phyloP scores from a whole-genome alignment of 2,888 invertebrate species.

The Agonopterix alstromeriana region DNA sequence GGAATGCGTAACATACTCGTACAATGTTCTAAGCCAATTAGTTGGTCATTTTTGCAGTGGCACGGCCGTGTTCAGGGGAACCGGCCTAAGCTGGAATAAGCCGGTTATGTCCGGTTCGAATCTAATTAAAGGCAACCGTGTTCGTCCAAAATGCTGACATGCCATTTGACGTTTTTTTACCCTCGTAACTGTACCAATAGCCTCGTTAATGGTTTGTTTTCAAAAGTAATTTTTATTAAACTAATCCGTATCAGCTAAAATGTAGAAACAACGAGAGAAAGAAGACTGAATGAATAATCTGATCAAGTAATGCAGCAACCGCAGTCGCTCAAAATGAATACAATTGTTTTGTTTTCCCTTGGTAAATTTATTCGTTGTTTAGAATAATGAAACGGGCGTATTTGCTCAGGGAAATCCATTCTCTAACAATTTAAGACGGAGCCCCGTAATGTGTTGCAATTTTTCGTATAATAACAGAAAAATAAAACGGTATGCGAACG shows the following conservation, averaged over 20 bases:
- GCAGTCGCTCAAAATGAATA: conserved; percentile 67
- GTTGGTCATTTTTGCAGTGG: conserved; percentile 70
- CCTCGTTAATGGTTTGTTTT: conserved; percentile 55
- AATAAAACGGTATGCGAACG: conserved; percentile 6
- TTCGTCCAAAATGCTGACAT: conserved; percentile 66
- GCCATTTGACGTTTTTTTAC: conserved; percentile 56
- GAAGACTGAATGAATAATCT: conserved; percentile 57
- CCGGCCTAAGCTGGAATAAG: conserved; percentile 68
- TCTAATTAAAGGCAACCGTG: conserved; percentile 72
- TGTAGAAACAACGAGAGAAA: conserved; percentile 22
- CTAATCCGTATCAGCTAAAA: conserved; percentile 11
- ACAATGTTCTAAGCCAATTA: conserved; percentile 72
- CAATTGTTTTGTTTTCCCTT: conserved; percentile 70
- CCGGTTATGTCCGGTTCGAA: conserved; percentile 69
- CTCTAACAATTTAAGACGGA: conserved; percentile 64
- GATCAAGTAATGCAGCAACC: conserved; percentile 67
- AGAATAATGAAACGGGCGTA: conserved; percentile 70
- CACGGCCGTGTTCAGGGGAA: conserved; percentile 48
- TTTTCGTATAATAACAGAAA: conserved; percentile 56
- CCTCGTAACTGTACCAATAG: conserved; percentile 43
- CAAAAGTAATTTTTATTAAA: conserved; percentile 20
- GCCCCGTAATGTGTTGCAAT: conserved; percentile 63
- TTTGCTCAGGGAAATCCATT: conserved; percentile 67
- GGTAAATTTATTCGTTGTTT: conserved; percentile 71
- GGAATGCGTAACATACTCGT: conserved; percentile 52